These are phyloP conservation scores for Cryptus armator DNA, from an alignment of 2,888 invertebrate genomes.

Conservation along the genomic window DNA sequence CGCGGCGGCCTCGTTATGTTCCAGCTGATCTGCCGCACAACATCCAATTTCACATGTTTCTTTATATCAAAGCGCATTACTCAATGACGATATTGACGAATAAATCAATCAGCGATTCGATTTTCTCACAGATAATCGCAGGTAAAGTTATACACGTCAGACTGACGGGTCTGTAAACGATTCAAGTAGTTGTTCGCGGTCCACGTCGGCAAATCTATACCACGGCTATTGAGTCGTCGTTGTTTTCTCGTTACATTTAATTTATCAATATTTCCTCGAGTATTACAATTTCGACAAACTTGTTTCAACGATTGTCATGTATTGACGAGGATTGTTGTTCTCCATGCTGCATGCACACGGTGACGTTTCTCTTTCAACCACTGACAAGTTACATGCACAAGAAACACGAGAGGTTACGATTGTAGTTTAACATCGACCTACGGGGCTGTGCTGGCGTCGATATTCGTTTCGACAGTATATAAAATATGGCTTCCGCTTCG, in stretches of 20 bases:
- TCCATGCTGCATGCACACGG: slow-evolving; percentile 1
- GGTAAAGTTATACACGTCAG: not conserved
- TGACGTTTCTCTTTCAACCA: not conserved
- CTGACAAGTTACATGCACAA: slow-evolving; percentile 8
- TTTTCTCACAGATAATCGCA: not conserved
- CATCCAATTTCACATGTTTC: not conserved
- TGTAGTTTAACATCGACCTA: slow-evolving; percentile 17
- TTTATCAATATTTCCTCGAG: not conserved
- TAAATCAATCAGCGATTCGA: not conserved
- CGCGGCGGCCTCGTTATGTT: slow-evolving; percentile 1
- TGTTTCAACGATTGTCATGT: not conserved
- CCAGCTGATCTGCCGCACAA: not conserved
- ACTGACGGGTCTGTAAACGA: not conserved
- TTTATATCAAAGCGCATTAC: not conserved
- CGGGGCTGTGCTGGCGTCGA: slow-evolving; percentile 25
- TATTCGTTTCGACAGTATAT: slow-evolving; percentile 48
- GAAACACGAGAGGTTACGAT: slow-evolving; percentile 28
- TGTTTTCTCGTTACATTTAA: not conserved
- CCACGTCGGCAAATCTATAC: slow-evolving; percentile 33
- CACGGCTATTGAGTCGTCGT: not conserved
- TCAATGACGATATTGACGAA: not conserved
- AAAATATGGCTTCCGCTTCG: slow-evolving; percentile 84
- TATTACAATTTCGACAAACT: not conserved
- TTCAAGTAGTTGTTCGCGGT: slow-evolving; percentile 10
- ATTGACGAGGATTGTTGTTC: slow-evolving; percentile 8